Evolutionary conservation across 2,113 vertebrate species (phyloP).

Genomic region (Barbus barbus): DNA sequence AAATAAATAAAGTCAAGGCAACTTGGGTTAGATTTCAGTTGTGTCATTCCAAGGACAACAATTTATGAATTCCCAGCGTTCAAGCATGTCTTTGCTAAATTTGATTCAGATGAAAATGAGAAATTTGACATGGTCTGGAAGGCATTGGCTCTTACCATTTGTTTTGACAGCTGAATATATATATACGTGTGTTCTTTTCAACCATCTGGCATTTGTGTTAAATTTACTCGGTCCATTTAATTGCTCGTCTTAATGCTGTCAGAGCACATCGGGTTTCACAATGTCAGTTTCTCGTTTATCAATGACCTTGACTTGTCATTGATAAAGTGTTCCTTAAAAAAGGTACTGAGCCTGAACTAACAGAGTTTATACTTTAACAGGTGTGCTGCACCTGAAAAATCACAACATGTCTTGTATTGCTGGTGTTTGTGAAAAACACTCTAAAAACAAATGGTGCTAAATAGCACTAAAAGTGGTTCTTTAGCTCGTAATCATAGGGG

Average conservation of each 20-base stretch:
- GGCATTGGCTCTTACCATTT: conserved; percentile 22
- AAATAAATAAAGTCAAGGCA: conserved; percentile 16
- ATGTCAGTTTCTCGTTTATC: conserved; percentile 1
- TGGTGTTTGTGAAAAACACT: not conserved
- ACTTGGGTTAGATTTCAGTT: conserved; percentile 19
- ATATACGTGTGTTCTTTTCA: not conserved
- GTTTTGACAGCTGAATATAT: conserved; percentile 50
- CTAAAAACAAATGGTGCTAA: too few species aligned
- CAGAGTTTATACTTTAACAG: conserved; percentile 23
- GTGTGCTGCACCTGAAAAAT: not conserved
- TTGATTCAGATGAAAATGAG: conserved; percentile 27
- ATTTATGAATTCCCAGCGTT: conserved; percentile 20
- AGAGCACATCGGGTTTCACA: conserved; percentile 2
- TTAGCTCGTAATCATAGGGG: too few species aligned
- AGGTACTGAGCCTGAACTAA: conserved; percentile 28
- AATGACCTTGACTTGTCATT: conserved; percentile 13
- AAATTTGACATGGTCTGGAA: conserved; percentile 39
- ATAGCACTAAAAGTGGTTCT: too few species aligned
- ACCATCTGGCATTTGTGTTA: conserved; percentile 31
- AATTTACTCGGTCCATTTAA: conserved; percentile 23
- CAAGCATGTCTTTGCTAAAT: conserved; percentile 24
- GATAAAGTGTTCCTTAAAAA: not conserved
- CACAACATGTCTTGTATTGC: not conserved
- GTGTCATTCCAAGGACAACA: conserved; percentile 25
- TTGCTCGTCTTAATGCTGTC: not conserved